These are phyloP conservation scores for Tupaia chinensis DNA, from an alignment of 2,113 vertebrate species.

Conservation along the genomic window DNA sequence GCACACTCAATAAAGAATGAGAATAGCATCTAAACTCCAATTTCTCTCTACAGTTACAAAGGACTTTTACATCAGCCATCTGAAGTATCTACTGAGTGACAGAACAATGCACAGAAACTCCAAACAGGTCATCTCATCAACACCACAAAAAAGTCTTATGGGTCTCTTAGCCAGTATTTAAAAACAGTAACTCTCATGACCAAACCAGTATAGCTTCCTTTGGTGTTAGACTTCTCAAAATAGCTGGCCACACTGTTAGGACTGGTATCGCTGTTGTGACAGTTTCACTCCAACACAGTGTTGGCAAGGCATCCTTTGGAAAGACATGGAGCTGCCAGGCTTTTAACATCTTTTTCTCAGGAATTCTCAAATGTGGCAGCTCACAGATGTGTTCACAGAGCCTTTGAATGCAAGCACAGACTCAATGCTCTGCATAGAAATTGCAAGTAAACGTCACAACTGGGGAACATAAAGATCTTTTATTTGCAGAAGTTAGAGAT, in stretches of 20 bases:
- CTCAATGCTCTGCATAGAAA: slow-evolving; percentile 49
- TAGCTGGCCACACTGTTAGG: no score
- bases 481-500: slow-evolving; percentile 63
- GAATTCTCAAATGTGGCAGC: background rate
- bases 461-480: slow-evolving; percentile 77
- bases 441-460: slow-evolving; percentile 63
- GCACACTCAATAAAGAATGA: background rate
- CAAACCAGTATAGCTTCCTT: background rate
- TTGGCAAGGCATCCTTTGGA: background rate
- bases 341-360: background rate
- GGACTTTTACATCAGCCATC: background rate
- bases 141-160: background rate
- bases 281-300: background rate
- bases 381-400: slow-evolving; percentile 53
- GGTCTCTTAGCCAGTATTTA: background rate
- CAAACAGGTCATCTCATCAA: background rate
- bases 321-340: background rate
- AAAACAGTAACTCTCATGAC: background rate
- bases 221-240: background rate
- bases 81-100: background rate
- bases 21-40: background rate
- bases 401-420: slow-evolving; percentile 36
- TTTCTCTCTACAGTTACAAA: background rate
- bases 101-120: background rate
- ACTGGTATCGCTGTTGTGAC: background rate